Evolutionary conservation across 2,797 vertebrate species (phyloP).

Genomic region (Neomorphus geoffroyi): DNA sequence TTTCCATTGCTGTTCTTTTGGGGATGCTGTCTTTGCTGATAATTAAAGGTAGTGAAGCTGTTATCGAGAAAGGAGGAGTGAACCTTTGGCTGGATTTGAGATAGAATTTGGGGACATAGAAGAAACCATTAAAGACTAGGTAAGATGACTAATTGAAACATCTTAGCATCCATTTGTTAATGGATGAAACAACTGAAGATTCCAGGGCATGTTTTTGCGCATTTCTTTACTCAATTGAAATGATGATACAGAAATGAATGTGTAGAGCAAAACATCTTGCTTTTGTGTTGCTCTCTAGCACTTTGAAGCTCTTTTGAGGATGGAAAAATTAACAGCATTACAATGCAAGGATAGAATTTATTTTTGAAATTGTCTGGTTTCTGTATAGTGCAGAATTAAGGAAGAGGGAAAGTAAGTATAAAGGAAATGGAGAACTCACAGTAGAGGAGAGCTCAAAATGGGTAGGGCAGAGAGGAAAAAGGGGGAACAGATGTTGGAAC

Average conservation of each 20-base stretch:
- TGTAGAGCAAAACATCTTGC: not conserved
- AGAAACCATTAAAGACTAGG: not conserved
- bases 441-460: not conserved
- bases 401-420: not conserved
- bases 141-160: not conserved
- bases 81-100: not conserved
- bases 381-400: not conserved
- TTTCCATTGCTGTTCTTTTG: not conserved
- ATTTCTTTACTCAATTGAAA: not conserved
- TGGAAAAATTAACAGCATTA: not conserved
- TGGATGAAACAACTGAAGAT: not conserved
- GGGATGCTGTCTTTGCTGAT: not conserved
- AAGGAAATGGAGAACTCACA: not conserved
- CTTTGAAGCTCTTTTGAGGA: not conserved
- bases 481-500: constrained; percentile 50
- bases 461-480: not conserved
- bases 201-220: fast-evolving
- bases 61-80: not conserved
- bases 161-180: not conserved
- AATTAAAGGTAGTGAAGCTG: not conserved
- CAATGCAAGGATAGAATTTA: not conserved
- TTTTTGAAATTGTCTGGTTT: not conserved
- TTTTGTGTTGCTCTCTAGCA: not conserved
- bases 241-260: not conserved
- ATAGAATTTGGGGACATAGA: not conserved